Evolutionary conservation across 1,140 invertebrate species (phyloP).

Genomic region (Portunus trituberculatus): DNA sequence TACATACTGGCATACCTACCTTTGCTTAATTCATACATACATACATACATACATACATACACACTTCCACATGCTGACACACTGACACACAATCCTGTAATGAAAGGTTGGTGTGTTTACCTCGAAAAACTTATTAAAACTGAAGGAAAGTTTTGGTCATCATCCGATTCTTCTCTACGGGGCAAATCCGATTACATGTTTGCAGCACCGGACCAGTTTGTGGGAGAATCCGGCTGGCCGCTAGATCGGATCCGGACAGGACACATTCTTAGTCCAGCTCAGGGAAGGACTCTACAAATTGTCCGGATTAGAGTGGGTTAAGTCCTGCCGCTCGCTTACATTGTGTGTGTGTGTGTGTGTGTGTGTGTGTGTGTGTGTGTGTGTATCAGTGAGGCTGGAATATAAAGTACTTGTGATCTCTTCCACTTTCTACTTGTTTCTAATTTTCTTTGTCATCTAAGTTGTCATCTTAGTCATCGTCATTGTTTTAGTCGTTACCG

Average conservation of each 20-base stretch:
- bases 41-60: conserved; percentile 21
- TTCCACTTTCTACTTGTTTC: no score
- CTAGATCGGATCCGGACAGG: background rate
- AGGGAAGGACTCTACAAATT: no score
- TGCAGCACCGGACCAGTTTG: background rate
- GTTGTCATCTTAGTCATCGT: no score
- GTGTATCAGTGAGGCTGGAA: background rate
- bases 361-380: conserved; percentile 48
- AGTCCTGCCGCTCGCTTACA: no score
- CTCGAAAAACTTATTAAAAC: no score
- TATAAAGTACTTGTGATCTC: background rate
- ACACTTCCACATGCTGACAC: background rate
- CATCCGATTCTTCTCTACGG: conserved; percentile 4
- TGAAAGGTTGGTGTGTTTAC: no score
- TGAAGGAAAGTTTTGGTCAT: background rate
- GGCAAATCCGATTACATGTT: background rate
- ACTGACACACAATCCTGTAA: no score
- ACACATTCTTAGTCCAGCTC: no score
- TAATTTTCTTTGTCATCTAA: no score
- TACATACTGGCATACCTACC: no score
- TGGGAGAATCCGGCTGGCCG: background rate
- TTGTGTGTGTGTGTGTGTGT: conserved; percentile 11
- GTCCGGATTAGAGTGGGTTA: background rate
- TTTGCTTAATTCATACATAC: background rate
- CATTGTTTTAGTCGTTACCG: no score